Conservation (phyloP, 2,797 vertebrate genomes). For the Galaxias olidus region DNA sequence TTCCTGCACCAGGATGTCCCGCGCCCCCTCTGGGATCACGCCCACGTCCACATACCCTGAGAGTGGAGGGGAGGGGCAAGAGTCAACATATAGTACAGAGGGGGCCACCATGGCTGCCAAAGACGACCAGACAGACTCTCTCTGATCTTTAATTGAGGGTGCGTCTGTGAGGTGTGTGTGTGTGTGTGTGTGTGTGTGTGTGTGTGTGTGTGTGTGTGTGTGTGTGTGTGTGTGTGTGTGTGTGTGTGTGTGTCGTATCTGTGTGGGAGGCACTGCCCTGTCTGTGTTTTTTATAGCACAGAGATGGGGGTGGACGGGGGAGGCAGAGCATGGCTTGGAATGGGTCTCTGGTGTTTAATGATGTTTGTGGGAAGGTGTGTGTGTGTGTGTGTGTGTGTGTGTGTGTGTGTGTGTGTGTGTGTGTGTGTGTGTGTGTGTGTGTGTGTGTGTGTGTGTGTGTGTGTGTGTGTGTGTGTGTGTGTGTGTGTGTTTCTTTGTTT, state of each 20-base stretch:
- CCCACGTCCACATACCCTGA: constrained; percentile 92
- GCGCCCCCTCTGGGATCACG: constrained; percentile 91
- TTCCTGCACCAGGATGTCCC: constrained; percentile 90
- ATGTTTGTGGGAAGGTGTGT: constrained; percentile 73
- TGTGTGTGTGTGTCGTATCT: constrained; percentile 49
- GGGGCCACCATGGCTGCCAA: constrained; percentile 69
- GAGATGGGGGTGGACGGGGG: constrained; percentile 42
- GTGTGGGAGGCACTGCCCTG: constrained; percentile 59
- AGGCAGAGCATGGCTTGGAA: constrained; percentile 58
- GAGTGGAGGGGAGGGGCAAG: constrained; percentile 27
- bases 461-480: constrained; percentile 42
- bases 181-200: constrained; percentile 49
- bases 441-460: constrained; percentile 63
- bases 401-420: constrained; percentile 20
- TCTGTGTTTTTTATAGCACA: constrained; percentile 63
- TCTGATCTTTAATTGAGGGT: constrained; percentile 75
- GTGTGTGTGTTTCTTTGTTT: constrained; percentile 31
- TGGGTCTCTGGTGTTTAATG: constrained; percentile 71
- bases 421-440: constrained; percentile 55
- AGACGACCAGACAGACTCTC: constrained; percentile 60
- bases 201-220: background rate
- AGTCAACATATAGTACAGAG: constrained; percentile 10
- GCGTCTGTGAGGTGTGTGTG: constrained; percentile 45
- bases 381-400: constrained; percentile 43
- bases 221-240: constrained; percentile 26